Evolutionary conservation across 2,113 vertebrate species (phyloP).

Genomic region (Pomatorhinus ruficollis): DNA sequence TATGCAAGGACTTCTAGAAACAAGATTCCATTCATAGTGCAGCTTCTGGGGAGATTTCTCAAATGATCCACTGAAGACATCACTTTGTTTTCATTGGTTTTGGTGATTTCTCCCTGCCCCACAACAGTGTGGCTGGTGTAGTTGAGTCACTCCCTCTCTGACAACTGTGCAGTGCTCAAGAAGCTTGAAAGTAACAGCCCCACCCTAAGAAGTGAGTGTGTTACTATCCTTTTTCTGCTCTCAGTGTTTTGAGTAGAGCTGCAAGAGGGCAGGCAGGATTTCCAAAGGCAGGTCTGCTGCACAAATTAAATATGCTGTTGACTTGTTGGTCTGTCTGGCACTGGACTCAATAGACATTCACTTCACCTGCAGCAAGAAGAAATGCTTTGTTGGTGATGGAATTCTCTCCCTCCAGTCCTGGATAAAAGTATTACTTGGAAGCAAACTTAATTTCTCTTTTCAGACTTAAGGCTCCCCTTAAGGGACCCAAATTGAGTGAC

Average conservation of each 20-base stretch:
- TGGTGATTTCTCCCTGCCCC: background rate
- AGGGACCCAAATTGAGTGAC: background rate
- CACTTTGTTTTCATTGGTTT: background rate
- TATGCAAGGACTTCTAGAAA: background rate
- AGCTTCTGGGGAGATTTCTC: background rate
- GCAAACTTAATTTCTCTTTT: background rate
- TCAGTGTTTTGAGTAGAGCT: background rate
- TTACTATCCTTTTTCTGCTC: background rate
- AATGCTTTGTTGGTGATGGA: background rate
- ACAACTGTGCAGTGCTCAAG: too few relatives aligned
- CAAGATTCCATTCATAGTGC: background rate
- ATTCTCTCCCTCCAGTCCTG: background rate
- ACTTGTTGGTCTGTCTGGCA: background rate
- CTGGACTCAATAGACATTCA: background rate
- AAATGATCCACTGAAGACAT: background rate
- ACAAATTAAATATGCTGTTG: fast-evolving
- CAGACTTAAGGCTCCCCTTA: background rate
- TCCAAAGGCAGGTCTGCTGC: background rate
- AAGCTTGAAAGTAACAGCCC: background rate
- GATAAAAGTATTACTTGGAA: background rate
- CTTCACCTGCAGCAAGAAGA: background rate
- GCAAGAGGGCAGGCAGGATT: background rate
- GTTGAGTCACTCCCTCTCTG: background rate
- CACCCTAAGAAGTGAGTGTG: background rate
- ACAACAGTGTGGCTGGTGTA: fast-evolving